Evolutionary conservation across 2,888 invertebrate species (phyloP), one percentile per base, ranked within the genome.

Genomic region (Oligia fasciuncula): DNA sequence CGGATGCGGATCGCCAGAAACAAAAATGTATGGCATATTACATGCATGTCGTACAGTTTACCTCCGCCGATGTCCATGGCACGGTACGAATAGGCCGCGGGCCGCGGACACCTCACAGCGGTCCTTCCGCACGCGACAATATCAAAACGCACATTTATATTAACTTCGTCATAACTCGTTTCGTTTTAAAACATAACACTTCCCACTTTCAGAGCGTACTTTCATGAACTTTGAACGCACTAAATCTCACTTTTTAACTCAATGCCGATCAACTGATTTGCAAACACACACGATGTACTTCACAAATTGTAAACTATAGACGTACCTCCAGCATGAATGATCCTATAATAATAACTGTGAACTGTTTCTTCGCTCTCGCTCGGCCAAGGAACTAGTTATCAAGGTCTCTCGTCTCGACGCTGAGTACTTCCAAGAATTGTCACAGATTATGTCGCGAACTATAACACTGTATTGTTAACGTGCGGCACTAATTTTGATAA

Each of bases 321-420:
- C 97, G 96, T 97, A 97, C 97, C 97, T 97, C 96, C 94, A 95
- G 95, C 96, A 96, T 96, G 95, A 96, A 96, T 96, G 96, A 96
- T 97, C 96, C 96, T 95, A 94, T 94, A 95, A 93, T 95, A 96
- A 89, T 91, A 91, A 96, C 95, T 96, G 96, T 96, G 89, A 89
- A 89, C 85, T 81, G 89, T 88, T 95, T 95, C 94, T 94, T 93
- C 95, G 94, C 91, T 95, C 93, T 94, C 95, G 94, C 92, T 96
- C 94, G 95, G 94, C 95, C 94, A 94, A 96, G 95, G 95, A 97
- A 97, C 97, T 94, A 97, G 96, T 96, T 97, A 96, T 97, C 97
- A 97, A 97, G 97, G 97, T 96, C 97, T 96, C 93, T 96, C 93
- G 95, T 94, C 95, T 95, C 95, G 93, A 93, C 94, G 93, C 93